Conservation (phyloP, 2,113 vertebrate genomes). For the Polyodon spathula region DNA sequence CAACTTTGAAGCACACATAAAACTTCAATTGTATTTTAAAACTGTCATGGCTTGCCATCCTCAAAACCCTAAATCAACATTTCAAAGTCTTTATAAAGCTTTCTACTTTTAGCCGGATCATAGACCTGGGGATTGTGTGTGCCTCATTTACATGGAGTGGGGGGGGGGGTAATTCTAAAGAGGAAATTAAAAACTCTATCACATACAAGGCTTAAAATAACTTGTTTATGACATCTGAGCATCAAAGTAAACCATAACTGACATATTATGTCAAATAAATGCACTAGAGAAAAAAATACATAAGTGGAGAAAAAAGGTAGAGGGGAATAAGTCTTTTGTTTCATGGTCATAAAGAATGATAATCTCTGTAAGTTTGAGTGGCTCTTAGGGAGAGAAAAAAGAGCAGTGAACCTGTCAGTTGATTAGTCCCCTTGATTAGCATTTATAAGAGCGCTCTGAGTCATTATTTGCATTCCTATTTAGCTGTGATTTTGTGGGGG, state of each 20-base stretch:
- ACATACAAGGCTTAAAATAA: slow-evolving; percentile 37
- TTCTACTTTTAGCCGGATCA: slow-evolving; percentile 60
- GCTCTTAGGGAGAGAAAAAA: slow-evolving; percentile 75
- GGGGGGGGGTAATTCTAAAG: slow-evolving; percentile 26
- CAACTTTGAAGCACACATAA: slow-evolving; percentile 64
- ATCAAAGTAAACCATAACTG: slow-evolving; percentile 44
- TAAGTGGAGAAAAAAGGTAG: slow-evolving; percentile 33
- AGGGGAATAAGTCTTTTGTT: slow-evolving; percentile 47
- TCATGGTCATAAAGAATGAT: slow-evolving; percentile 53
- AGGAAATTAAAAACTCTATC: slow-evolving; percentile 37
- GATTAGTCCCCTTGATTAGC: slow-evolving; percentile 99
- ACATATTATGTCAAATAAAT: slow-evolving; percentile 42
- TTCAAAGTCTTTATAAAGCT: slow-evolving; percentile 65
- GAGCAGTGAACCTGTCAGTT: slow-evolving; percentile 94
- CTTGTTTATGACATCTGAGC: slow-evolving; percentile 59
- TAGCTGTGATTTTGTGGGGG: slow-evolving; percentile 94
- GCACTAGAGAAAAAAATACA: slow-evolving; percentile 44
- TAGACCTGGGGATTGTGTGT: slow-evolving; percentile 54
- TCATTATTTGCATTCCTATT: slow-evolving; percentile 99
- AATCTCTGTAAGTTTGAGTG: slow-evolving; percentile 66
- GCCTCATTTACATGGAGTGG: slow-evolving; percentile 62
- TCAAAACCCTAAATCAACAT: slow-evolving; percentile 61
- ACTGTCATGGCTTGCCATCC: slow-evolving; percentile 48
- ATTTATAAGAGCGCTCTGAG: slow-evolving; percentile 96
- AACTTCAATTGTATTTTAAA: slow-evolving; percentile 67